Conservation (phyloP, 2,113 vertebrate species). For the Heterochromis multidens region DNA sequence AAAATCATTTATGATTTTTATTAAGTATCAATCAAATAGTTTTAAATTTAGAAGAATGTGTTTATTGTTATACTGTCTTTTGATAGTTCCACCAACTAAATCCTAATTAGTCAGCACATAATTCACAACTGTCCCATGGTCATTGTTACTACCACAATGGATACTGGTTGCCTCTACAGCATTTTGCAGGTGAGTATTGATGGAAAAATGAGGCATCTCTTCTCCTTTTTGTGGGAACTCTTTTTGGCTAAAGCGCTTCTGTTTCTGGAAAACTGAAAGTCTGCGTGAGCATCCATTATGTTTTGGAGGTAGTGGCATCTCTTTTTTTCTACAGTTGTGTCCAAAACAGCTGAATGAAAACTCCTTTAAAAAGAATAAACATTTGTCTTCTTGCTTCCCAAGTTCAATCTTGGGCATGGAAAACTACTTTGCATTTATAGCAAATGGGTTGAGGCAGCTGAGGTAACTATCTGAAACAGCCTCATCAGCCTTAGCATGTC, state of each 20-base stretch:
- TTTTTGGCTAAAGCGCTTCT: neutral
- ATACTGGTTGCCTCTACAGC: neutral
- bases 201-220: neutral
- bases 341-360: neutral
- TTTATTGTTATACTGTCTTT: neutral
- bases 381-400: neutral
- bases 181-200: neutral
- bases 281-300: neutral
- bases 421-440: neutral
- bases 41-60: neutral
- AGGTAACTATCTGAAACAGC: neutral
- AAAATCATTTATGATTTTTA: neutral
- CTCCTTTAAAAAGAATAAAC: neutral
- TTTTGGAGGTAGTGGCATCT: neutral
- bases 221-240: neutral
- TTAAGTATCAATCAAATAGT: neutral
- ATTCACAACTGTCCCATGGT: neutral
- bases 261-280: neutral
- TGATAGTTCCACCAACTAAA: neutral
- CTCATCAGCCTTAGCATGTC: neutral
- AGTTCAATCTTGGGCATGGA: neutral
- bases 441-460: neutral
- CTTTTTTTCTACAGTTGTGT: neutral
- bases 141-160: neutral
- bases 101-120: neutral